Conservation (phyloP, 2,888 invertebrate genomes). For the Sicus ferrugineus region DNA sequence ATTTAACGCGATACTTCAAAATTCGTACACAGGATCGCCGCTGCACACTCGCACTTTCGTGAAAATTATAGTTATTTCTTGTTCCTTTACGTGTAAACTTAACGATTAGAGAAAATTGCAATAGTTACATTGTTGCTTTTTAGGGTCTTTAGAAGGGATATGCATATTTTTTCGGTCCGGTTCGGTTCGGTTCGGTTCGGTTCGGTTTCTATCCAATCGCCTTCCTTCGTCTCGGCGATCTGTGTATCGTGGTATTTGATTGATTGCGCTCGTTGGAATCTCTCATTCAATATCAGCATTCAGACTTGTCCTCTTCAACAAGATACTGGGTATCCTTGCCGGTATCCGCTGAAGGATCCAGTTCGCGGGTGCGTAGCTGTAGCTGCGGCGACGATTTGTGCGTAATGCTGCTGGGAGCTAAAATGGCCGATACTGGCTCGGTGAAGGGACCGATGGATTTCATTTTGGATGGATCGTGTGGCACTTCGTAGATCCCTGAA, state of each 20-base stretch:
- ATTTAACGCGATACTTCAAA: no score
- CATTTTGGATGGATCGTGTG: slow-evolving; percentile 75
- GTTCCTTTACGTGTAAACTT: slow-evolving; percentile 2
- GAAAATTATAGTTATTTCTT: neutral
- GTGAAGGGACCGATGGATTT: slow-evolving; percentile 69
- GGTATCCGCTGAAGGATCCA: slow-evolving; percentile 85
- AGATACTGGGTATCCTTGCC: slow-evolving; percentile 91
- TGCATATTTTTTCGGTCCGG: slow-evolving; percentile 21
- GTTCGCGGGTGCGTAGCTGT: slow-evolving; percentile 77
- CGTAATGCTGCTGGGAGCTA: slow-evolving; percentile 83
- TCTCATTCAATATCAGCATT: slow-evolving; percentile 65
- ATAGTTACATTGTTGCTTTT: slow-evolving; percentile 1
- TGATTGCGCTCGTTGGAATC: slow-evolving; percentile 29
- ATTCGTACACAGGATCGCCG: no score
- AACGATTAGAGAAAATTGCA: slow-evolving; percentile 11
- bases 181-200: slow-evolving; percentile 1
- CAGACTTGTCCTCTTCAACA: slow-evolving; percentile 85
- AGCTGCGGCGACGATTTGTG: slow-evolving; percentile 79
- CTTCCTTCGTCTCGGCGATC: neutral
- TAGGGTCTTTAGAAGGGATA: slow-evolving; percentile 22
- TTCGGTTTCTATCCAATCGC: slow-evolving; percentile 27
- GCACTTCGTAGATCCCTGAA: slow-evolving; percentile 82
- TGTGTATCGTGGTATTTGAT: no score
- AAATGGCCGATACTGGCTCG: slow-evolving; percentile 75
- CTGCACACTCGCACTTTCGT: slow-evolving; percentile 12